phyloP scores from a whole-genome alignment of 2,888 invertebrate genomes.

The Thumatha senex region DNA sequence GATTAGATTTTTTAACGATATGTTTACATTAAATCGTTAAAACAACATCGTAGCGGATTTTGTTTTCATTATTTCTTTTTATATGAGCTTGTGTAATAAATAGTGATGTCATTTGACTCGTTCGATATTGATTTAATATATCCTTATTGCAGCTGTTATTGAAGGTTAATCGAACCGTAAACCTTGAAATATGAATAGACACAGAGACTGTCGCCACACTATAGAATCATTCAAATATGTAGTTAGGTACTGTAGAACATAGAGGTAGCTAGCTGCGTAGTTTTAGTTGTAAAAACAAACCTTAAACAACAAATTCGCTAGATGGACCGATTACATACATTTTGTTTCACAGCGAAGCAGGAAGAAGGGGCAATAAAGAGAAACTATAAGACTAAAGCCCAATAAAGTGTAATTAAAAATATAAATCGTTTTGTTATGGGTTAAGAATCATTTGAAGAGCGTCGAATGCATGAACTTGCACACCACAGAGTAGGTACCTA shows the following conservation, averaged over 20 bases:
- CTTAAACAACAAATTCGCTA: too few relatives aligned
- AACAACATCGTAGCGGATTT: constrained; percentile 1
- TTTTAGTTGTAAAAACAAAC: too few relatives aligned
- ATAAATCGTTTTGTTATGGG: too few relatives aligned
- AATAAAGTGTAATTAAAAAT: too few relatives aligned
- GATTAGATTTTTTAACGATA: constrained; percentile 8
- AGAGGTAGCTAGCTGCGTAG: too few relatives aligned
- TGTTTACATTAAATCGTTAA: constrained; percentile 6
- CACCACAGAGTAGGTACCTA: too few relatives aligned
- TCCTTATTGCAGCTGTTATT: constrained; percentile 1
- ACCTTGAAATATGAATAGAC: constrained; percentile 3
- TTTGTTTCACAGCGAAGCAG: too few relatives aligned
- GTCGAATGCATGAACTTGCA: too few relatives aligned
- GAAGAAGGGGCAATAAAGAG: too few relatives aligned
- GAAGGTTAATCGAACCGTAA: constrained; percentile 6
- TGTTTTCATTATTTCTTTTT: constrained; percentile 4
- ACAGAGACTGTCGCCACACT: background rate
- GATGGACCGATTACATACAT: too few relatives aligned
- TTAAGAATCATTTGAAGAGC: too few relatives aligned
- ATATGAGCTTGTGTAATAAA: background rate
- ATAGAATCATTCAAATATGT: background rate
- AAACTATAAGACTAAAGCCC: too few relatives aligned
- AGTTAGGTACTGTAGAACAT: background rate
- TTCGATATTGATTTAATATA: background rate
- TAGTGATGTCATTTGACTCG: constrained; percentile 4